Conservation (phyloP, 2,797 vertebrate genomes). For the Malurus splendens region DNA sequence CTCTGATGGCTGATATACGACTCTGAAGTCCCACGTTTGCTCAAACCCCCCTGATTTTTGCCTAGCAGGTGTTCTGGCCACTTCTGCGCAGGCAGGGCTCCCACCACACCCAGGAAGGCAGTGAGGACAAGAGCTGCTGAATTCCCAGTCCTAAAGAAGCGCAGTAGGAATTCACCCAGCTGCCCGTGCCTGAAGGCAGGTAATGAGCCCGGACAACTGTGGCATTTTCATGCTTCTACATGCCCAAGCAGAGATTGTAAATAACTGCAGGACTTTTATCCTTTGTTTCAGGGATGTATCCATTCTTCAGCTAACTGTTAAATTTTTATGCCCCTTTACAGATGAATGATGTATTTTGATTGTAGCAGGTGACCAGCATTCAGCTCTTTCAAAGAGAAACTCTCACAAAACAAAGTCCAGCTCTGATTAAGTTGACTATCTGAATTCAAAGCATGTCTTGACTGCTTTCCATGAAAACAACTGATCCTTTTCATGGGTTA, state of each 20-base stretch:
- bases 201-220: background rate
- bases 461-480: conserved; percentile 79
- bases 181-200: background rate
- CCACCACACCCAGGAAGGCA: accelerated
- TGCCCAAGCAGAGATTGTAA: background rate
- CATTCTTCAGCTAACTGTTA: conserved; percentile 7
- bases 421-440: conserved; percentile 70
- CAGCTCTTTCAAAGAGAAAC: conserved; percentile 22
- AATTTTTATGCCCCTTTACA: conserved; percentile 20
- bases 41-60: background rate
- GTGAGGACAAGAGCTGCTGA: background rate
- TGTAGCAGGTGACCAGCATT: conserved; percentile 12
- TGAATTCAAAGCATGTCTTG: conserved; percentile 78
- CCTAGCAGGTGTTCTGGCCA: background rate
- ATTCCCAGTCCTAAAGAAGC: background rate
- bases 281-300: background rate
- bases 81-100: background rate
- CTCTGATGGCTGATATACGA: background rate
- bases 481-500: conserved; percentile 71
- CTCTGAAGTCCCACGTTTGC: background rate
- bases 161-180: background rate
- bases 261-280: background rate
- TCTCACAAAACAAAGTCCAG: conserved; percentile 43
- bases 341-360: conserved; percentile 30
- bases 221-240: background rate